phyloP scores from a whole-genome alignment of 2,113 vertebrate species.

The Scatophagus argus region DNA sequence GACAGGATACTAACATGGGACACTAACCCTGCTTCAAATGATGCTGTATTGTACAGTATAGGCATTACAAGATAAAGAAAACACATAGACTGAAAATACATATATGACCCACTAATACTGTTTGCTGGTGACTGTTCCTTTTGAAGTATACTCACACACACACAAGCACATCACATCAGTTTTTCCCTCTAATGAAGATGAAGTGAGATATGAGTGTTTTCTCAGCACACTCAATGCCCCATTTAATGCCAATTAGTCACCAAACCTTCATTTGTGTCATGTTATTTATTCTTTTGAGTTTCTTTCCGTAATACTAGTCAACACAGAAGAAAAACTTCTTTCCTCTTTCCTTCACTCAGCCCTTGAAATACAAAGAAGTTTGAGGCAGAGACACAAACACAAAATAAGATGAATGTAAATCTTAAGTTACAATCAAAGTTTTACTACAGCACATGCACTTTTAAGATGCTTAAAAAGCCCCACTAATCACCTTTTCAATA shows the following conservation, averaged over 20 bases:
- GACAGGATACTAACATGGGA: too few species aligned
- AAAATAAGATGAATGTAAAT: too few species aligned
- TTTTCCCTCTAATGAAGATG: conserved; percentile 82
- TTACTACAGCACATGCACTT: conserved; percentile 4
- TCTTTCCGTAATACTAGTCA: conserved; percentile 51
- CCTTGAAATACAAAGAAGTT: neutral
- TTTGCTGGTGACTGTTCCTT: conserved; percentile 22
- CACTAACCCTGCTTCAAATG: too few species aligned
- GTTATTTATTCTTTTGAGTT: conserved; percentile 76
- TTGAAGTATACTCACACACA: conserved; percentile 9
- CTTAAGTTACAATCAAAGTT: neutral
- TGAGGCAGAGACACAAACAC: neutral
- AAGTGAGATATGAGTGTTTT: conserved; percentile 84
- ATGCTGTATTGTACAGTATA: too few species aligned
- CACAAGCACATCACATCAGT: conserved; percentile 71
- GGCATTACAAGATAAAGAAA: too few species aligned
- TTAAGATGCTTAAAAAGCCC: too few species aligned
- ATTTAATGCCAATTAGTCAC: conserved; percentile 84
- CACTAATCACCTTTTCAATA: neutral
- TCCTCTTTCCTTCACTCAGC: neutral
- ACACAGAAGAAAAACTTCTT: conserved; percentile 28
- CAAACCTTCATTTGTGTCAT: conserved; percentile 81
- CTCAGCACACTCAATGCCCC: conserved; percentile 75
- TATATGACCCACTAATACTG: conserved; percentile 5
- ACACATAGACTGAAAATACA: neutral